Evolutionary conservation across 2,797 vertebrate species (phyloP).

Genomic region (Pitangus sulphuratus): DNA sequence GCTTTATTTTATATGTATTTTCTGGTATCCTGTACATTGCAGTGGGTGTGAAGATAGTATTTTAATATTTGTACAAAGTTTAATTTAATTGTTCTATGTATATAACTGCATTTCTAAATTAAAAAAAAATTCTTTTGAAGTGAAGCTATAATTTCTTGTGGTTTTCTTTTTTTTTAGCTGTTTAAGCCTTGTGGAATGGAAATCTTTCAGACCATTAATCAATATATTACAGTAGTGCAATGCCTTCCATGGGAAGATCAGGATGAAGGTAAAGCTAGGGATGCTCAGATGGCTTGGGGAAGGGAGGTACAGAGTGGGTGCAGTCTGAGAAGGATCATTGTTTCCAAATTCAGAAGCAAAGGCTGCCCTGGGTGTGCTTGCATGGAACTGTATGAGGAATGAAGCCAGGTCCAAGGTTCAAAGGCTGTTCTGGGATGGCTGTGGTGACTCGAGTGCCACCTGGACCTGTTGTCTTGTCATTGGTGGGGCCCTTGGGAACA

Average conservation of each 20-base stretch:
- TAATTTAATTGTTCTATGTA: constrained; percentile 96
- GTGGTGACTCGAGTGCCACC: neutral
- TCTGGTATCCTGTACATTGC: constrained; percentile 88
- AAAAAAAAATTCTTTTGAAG: constrained; percentile 79
- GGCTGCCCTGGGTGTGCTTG: neutral
- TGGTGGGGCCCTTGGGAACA: neutral
- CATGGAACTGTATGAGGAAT: neutral
- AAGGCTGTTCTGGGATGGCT: neutral
- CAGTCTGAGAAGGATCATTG: neutral
- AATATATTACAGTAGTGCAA: neutral
- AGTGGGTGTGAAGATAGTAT: constrained; percentile 95
- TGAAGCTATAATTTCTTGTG: neutral
- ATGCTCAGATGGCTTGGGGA: neutral
- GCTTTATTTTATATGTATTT: constrained; percentile 81
- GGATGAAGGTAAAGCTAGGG: neutral
- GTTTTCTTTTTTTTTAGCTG: neutral
- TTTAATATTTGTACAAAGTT: constrained; percentile 98
- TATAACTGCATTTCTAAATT: constrained; percentile 91
- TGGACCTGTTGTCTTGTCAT: neutral
- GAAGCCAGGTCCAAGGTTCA: neutral
- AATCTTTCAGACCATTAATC: neutral
- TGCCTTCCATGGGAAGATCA: neutral
- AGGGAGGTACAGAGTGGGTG: neutral
- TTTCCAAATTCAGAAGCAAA: neutral
- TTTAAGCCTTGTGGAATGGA: neutral